Conservation (phyloP, 2,888 invertebrate species). For the Prenolepis imparis region DNA sequence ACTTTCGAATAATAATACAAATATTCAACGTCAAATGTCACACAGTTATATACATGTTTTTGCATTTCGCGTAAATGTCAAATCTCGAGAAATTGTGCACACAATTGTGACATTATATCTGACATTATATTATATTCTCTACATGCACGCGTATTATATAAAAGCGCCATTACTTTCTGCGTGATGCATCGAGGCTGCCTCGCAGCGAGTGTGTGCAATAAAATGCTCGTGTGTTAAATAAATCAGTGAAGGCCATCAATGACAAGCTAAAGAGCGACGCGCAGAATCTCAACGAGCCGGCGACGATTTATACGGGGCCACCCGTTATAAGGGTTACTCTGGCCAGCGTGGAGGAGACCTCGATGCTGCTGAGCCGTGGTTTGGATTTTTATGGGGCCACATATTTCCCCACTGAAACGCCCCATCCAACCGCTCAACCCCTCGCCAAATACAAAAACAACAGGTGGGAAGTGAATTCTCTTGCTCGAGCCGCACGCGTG, state of each 20-base stretch:
- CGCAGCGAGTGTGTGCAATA: conserved; percentile 18
- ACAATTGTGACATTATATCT: not conserved
- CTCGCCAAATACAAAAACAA: conserved; percentile 84
- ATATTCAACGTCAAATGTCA: not conserved
- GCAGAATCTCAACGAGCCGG: conserved; percentile 83
- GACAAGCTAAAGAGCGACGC: conserved; percentile 83
- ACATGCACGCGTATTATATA: not conserved
- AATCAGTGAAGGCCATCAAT: conserved; percentile 83
- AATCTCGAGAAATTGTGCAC: not conserved
- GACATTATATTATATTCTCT: not conserved
- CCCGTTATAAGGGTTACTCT: conserved; percentile 86
- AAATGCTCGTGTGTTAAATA: conserved; percentile 48
- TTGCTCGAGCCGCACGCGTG: conserved; percentile 50
- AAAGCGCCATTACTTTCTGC: conserved; percentile 1
- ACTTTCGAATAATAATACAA: not conserved
- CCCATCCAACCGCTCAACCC: conserved; percentile 88
- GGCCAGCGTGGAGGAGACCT: conserved; percentile 86
- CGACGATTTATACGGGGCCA: conserved; percentile 85
- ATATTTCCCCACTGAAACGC: conserved; percentile 94
- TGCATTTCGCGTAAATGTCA: not conserved
- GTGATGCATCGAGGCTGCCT: not conserved
- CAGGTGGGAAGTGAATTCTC: conserved; percentile 80
- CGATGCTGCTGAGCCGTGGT: conserved; percentile 92
- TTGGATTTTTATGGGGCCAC: conserved; percentile 96
- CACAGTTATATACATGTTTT: not conserved